phyloP scores from a whole-genome alignment of 2,888 invertebrate genomes.

The Microctonus aethiopoides region DNA sequence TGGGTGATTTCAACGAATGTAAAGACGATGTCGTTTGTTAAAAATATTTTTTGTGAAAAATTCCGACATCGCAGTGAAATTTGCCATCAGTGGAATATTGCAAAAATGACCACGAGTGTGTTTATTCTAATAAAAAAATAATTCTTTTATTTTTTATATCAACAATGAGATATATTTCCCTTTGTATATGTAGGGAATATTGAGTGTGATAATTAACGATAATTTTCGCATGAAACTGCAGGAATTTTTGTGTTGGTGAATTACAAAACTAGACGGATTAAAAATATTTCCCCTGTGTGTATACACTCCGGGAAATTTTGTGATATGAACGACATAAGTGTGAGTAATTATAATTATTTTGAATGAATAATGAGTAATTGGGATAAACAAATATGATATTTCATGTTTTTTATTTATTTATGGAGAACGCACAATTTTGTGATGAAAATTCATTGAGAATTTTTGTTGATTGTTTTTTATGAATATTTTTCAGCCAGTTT shows the following conservation, averaged over 20 bases:
- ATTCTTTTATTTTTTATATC: not conserved
- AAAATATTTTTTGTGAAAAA: slow-evolving; percentile 21
- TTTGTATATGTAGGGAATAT: slow-evolving; percentile 24
- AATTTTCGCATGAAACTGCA: slow-evolving; percentile 43
- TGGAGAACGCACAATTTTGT: no score
- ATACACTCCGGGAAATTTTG: slow-evolving; percentile 43
- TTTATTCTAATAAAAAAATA: not conserved
- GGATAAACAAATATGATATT: no score
- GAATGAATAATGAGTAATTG: no score
- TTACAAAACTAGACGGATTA: slow-evolving; percentile 26
- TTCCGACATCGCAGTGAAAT: slow-evolving; percentile 40
- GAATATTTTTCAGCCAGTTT: no score
- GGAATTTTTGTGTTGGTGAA: slow-evolving; percentile 35
- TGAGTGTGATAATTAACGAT: slow-evolving; percentile 43
- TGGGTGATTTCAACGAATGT: slow-evolving; percentile 52
- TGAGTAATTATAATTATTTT: no score
- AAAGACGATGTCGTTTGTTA: slow-evolving; percentile 42
- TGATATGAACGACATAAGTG: slow-evolving; percentile 63
- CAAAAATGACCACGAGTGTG: slow-evolving; percentile 36
- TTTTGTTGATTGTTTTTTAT: no score
- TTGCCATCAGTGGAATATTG: slow-evolving; percentile 18
- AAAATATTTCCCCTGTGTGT: slow-evolving; percentile 6
- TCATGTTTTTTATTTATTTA: no score
- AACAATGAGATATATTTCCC: no score
- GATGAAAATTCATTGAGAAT: no score